Evolutionary conservation across 2,888 invertebrate species (phyloP).

Genomic region (Aphidius colemani): DNA sequence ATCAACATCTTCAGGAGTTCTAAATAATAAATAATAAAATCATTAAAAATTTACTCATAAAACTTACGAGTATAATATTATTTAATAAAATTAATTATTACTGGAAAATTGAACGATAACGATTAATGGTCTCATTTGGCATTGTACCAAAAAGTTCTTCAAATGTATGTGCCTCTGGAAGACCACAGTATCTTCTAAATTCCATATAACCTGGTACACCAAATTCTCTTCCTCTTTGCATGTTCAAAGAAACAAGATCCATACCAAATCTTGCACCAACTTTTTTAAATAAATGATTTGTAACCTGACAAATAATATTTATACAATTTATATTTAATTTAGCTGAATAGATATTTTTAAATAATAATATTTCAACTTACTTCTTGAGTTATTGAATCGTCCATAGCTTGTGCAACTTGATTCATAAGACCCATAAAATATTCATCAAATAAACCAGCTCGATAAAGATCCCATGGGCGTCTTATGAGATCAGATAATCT

Average conservation of each 20-base stretch:
- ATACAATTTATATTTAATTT: constrained; percentile 11
- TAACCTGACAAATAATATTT: constrained; percentile 67
- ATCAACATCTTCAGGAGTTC: constrained; percentile 89
- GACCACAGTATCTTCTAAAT: constrained; percentile 86
- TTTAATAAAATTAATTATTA: constrained; percentile 53
- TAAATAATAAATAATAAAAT: constrained; percentile 46
- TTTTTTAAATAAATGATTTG: constrained; percentile 90
- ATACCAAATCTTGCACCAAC: constrained; percentile 80
- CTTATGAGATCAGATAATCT: constrained; percentile 86
- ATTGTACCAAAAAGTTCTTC: constrained; percentile 84
- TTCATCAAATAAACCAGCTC: constrained; percentile 88
- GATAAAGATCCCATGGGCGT: constrained; percentile 86
- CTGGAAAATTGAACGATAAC: constrained; percentile 84
- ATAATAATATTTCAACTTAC: constrained; percentile 43
- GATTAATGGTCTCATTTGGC: constrained; percentile 84
- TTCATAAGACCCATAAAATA: constrained; percentile 93
- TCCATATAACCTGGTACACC: constrained; percentile 93
- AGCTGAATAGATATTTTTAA: neutral
- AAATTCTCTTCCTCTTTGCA: constrained; percentile 91
- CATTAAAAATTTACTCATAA: neutral
- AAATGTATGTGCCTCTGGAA: constrained; percentile 77
- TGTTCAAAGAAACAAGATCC: constrained; percentile 90
- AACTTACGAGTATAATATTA: neutral
- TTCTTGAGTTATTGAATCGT: constrained; percentile 84
- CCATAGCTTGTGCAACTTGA: constrained; percentile 94